These are phyloP conservation scores for Papilio helenus DNA, from an alignment of 1,140 invertebrate genomes.

Conservation along the genomic window DNA sequence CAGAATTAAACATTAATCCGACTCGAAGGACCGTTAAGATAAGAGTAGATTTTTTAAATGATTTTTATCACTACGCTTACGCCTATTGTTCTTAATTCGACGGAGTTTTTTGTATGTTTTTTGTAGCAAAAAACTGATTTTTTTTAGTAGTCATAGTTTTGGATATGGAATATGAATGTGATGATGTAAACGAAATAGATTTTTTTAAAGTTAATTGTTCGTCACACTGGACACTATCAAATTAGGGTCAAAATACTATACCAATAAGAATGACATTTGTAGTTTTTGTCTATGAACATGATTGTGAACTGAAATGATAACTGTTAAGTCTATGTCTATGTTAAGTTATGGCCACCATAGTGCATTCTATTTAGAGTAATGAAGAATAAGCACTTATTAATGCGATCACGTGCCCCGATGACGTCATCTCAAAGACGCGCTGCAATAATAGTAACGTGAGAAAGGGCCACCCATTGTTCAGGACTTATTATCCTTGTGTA, in stretches of 20 bases:
- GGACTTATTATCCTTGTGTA: background rate
- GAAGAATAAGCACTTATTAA: slow-evolving; percentile 36
- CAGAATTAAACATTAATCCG: background rate
- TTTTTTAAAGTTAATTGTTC: no score
- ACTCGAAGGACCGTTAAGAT: background rate
- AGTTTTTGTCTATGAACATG: no score
- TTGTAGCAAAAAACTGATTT: no score
- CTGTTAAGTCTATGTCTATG: background rate
- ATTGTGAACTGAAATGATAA: background rate
- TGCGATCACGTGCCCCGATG: slow-evolving; percentile 7
- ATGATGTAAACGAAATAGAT: no score
- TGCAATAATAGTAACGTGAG: slow-evolving; percentile 32
- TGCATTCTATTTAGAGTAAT: slow-evolving; percentile 31
- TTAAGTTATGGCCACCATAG: background rate
- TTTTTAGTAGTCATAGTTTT: no score
- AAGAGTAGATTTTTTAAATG: background rate
- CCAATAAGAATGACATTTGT: no score
- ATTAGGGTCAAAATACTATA: no score
- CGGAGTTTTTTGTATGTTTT: no score
- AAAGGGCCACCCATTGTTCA: slow-evolving; percentile 23
- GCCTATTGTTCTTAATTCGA: background rate
- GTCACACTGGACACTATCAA: no score
- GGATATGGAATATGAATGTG: no score
- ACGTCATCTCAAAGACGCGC: slow-evolving; percentile 26
- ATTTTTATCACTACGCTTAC: background rate